Evolutionary conservation across 2,888 invertebrate species (phyloP), one percentile per base, ranked within the genome.

Genomic region (Heterodera filipjevi): DNA sequence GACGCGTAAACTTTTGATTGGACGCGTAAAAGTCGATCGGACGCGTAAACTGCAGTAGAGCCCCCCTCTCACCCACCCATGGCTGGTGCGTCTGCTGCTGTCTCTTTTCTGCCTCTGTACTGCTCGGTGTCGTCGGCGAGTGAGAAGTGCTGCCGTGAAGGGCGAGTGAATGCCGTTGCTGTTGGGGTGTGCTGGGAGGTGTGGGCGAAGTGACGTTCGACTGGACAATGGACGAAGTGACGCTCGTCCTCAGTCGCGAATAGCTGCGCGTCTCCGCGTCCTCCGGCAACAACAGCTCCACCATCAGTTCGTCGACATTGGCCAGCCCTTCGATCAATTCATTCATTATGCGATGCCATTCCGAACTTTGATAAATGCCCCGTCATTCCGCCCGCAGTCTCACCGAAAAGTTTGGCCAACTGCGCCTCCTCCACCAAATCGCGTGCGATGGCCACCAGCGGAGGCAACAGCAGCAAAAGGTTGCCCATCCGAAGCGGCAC

Each of bases 391-490:
- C 30, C 32, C 16, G 27, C 22, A 46, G 14, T 44, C 12, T 27
- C 22, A 77, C 86, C 87, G 80, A 87, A 87, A 19, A 87, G 75
- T 46, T 83, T 85, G 35, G 86, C 86, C 22, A 87, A 79, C 77
- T 87, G 87, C 39, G 86, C 87, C 77, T 87, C 87, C 78, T 85
- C 82, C 30, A 84, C 79, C n/a, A 82, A 73, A 81, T 87, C 87
- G 14, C 87, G 80, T 0, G 86, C 85, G 46, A 87, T 86, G 12
- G 84, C 83, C 32, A 85, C 73, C 70, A 86, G 82, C 66, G 87
- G 86, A 2, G 87, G 87, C 8, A 87, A 82, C 3, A 87, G 77
- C 0, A 87, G 84, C 8, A 87, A 80, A 3, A 87, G 80, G 77
- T 86, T 86, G n/a, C 85, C 84, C 78, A 87, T 81, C n/a, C 87